Conservation (phyloP, 2,888 invertebrate species). For the Polydrusus cervinus region DNA sequence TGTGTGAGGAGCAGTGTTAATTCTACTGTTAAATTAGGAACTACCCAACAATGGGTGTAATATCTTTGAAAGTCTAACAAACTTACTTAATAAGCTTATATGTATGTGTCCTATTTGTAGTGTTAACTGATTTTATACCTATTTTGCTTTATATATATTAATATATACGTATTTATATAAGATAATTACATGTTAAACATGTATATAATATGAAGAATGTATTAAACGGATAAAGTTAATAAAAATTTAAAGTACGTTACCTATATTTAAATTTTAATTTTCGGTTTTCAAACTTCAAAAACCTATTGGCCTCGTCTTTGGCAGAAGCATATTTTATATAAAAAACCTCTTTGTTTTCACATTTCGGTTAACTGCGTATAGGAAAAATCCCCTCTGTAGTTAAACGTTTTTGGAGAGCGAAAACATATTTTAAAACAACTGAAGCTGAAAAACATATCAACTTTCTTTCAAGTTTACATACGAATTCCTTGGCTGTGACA, state of each 20-base stretch:
- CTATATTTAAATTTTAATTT: neutral
- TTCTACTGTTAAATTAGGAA: slow-evolving; percentile 27
- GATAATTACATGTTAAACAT: no score
- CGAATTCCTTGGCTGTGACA: neutral
- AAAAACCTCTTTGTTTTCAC: slow-evolving; percentile 18
- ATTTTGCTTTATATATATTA: no score
- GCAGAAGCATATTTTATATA: slow-evolving; percentile 10
- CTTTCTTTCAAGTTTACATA: slow-evolving; percentile 19
- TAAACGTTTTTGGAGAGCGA: slow-evolving; percentile 20
- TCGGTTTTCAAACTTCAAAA: neutral
- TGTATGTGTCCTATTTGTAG: no score
- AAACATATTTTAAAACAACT: slow-evolving; percentile 20
- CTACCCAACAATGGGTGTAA: slow-evolving; percentile 35
- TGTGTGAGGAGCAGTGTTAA: slow-evolving; percentile 11
- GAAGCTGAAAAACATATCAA: slow-evolving; percentile 23
- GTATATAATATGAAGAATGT: no score
- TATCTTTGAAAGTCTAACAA: neutral
- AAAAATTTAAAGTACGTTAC: no score
- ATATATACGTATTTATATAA: no score
- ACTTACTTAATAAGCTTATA: no score
- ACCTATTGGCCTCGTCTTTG: slow-evolving; percentile 10
- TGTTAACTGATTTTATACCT: no score
- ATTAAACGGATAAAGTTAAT: no score
- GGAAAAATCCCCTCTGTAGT: slow-evolving; percentile 18
- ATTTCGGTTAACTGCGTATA: slow-evolving; percentile 19